phyloP scores from a whole-genome alignment of 2,797 vertebrate genomes.

The Paedocypris micromegethes region DNA sequence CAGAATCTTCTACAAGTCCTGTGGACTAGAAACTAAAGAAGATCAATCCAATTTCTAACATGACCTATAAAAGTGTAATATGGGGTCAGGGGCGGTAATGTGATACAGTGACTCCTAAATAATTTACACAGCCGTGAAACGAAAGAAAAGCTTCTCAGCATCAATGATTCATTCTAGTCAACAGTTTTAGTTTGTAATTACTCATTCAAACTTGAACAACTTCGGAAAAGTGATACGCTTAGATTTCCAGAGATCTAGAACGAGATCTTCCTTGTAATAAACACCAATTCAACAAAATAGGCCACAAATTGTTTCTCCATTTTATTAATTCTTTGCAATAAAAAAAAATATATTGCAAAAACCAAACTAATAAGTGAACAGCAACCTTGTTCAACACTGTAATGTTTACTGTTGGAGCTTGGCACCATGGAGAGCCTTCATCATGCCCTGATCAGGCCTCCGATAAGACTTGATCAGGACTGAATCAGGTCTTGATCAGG shows the following conservation, averaged over 20 bases:
- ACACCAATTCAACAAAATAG: too few species aligned
- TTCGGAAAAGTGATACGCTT: neutral
- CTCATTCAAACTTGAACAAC: conserved; percentile 11
- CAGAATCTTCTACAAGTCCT: too few species aligned
- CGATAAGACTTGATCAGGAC: too few species aligned
- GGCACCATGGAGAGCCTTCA: too few species aligned
- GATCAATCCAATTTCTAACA: neutral
- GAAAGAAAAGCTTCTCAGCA: conserved; percentile 19
- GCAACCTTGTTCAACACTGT: conserved; percentile 35
- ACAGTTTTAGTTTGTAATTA: neutral
- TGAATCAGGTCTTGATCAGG: too few species aligned
- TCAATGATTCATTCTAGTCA: conserved; percentile 8
- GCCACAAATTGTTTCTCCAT: conserved; percentile 2
- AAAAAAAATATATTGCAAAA: conserved; percentile 51
- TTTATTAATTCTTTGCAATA: conserved; percentile 52
- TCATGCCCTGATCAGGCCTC: too few species aligned
- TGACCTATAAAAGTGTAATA: neutral
- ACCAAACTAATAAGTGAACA: conserved; percentile 39
- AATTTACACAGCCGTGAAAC: conserved; percentile 27
- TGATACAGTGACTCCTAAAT: conserved; percentile 21
- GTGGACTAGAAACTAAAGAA: neutral
- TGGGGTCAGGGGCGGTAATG: conserved; percentile 21
- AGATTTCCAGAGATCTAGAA: neutral
- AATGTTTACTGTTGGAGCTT: conserved; percentile 15
- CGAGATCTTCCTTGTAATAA: too few species aligned